Evolutionary conservation across 1,140 invertebrate genomes (phyloP), one percentile per base, ranked within the genome.

Genomic region (Musca vetustissima): DNA sequence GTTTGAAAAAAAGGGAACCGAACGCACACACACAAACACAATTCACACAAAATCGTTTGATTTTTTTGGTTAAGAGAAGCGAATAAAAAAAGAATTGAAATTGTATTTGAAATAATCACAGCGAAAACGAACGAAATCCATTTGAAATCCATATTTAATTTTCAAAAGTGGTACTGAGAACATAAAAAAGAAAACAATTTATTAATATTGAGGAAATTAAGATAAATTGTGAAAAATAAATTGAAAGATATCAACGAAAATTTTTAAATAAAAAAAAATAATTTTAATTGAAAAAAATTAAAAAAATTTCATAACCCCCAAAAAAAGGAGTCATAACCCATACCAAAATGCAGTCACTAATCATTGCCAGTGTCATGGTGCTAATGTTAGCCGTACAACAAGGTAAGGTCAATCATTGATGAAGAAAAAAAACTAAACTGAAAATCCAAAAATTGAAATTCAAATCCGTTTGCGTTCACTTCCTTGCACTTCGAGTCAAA

Each of bases 341-440:
- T n/a, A 36, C 14, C 19, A 67, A 67, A 36, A 72, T 72, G 71
- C 71, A 72, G 55, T 69, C 65, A 17, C 57, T 67, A 53, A 64
- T 69, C 25, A 43, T 69, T 21, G 71, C 68, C 32, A 69, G 68
- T 22, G 68, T 55, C 19, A 22, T 72, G 52, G 49, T 72, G 19
- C 28, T 72, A 52, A 53, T 72, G 22, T 68, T 72, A 61, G 55
- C 71, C 57, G 68, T 72, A 66, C 71, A 72, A 61, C 71, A 72
- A 64, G 71, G 71, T 72, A 57, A 69, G 71, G 43, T 21, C n/a
- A 53, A 52, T 52, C 21, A n/a, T n/a, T n/a, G n/a, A n/a, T 3
- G 28, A 28, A 28, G 28, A 28, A 19, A 52, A 52, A 52, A 52
- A 28, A 28, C 28, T 28, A 17, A 25, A n/a, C n/a, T n/a, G n/a